A percentile compares a stretch with the other conserved stretches of the same genome.
phyloP scores from a whole-genome alignment of 2,797 vertebrate species.

The Rhynchonycteris naso region DNA sequence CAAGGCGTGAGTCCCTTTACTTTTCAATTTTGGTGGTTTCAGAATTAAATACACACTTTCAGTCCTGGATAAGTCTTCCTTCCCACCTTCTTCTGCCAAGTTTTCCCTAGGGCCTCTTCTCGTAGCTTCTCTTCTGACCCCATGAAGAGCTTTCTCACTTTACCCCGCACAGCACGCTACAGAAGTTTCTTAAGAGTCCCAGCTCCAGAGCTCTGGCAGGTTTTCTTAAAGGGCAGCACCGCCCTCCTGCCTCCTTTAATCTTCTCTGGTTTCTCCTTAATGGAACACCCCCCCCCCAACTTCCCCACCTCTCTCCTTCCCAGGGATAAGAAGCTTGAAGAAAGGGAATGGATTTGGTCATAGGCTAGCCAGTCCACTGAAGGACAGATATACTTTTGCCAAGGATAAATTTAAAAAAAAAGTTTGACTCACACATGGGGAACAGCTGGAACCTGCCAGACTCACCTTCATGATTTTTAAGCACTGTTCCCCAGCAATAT shows the following conservation, averaged over 20 bases:
- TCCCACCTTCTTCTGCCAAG: not conserved
- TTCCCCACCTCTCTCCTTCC: not conserved
- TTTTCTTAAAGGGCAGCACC: constrained; percentile 49
- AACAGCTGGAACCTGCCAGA: constrained; percentile 39
- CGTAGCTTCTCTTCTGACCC: constrained; percentile 17
- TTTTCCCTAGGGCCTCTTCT: not conserved
- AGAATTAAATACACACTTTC: constrained; percentile 54
- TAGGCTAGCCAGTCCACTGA: not conserved
- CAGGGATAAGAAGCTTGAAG: not conserved
- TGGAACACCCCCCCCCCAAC: not conserved
- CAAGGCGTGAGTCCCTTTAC: constrained; percentile 35
- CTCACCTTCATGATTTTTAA: constrained; percentile 48
- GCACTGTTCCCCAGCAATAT: not conserved
- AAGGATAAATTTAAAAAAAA: constrained; percentile 1
- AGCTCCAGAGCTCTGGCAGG: constrained; percentile 11
- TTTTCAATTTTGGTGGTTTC: constrained; percentile 21
- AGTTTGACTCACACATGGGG: constrained; percentile 1
- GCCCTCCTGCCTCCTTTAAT: constrained; percentile 3
- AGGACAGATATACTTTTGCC: constrained; percentile 19
- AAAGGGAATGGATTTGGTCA: not conserved
- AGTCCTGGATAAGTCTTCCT: not conserved
- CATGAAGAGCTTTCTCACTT: constrained; percentile 44
- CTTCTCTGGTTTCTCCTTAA: constrained; percentile 50
- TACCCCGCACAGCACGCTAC: constrained; percentile 45
- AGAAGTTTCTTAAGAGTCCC: constrained; percentile 49